Conservation (phyloP, 2,113 vertebrate genomes). For the Glaucomys volans region DNA sequence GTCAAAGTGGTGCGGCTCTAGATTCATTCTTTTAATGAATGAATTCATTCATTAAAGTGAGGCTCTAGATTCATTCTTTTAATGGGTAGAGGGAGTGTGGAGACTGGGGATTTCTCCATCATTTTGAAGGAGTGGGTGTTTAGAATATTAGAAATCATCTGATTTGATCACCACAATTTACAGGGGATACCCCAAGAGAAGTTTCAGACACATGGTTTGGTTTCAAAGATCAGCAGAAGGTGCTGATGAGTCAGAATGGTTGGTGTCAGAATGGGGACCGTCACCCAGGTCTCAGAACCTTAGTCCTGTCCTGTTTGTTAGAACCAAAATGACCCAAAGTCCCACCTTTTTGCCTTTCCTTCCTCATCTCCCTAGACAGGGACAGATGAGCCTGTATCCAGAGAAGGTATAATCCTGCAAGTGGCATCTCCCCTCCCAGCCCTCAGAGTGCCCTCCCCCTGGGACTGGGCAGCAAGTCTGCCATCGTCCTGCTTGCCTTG, state of each 20-base stretch:
- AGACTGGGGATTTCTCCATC: background rate
- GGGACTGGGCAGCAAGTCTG: background rate
- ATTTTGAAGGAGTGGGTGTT: background rate
- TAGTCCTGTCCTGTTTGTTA: background rate
- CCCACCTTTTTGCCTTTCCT: background rate
- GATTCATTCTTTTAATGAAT: background rate
- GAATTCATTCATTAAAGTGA: too few relatives aligned
- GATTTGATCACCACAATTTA: background rate
- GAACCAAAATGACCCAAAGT: background rate
- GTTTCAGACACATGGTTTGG: background rate
- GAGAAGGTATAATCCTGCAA: background rate
- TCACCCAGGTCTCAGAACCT: background rate
- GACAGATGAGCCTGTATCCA: background rate
- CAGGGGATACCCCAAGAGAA: background rate
- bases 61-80: background rate
- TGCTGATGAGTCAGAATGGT: background rate
- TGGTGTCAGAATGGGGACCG: background rate
- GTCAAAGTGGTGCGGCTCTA: background rate
- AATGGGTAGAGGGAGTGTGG: background rate
- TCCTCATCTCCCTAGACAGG: background rate
- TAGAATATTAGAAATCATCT: slow-evolving; percentile 3
- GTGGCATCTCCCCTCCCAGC: background rate
- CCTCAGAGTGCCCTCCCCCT: background rate
- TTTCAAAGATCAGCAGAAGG: too few relatives aligned
- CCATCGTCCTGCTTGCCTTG: background rate